Evolutionary conservation across 2,113 vertebrate genomes (phyloP).

Genomic region (Thryonomys swinderianus): DNA sequence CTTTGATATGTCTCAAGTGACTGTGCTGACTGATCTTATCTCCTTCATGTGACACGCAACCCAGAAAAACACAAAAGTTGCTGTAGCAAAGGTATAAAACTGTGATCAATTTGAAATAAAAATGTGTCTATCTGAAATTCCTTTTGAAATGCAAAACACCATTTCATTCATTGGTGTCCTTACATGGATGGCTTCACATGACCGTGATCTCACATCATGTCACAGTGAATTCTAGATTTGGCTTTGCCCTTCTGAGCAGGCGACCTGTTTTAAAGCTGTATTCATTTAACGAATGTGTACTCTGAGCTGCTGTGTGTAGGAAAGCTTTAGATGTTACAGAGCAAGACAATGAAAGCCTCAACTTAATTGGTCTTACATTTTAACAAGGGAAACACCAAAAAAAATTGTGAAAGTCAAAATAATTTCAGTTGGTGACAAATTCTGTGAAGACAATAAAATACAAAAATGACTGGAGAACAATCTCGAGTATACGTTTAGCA

Average conservation of each 20-base stretch:
- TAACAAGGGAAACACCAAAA: constrained; percentile 22
- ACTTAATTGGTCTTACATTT: constrained; percentile 24
- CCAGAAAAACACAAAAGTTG: neutral
- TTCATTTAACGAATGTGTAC: neutral
- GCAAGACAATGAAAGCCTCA: neutral
- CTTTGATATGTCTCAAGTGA: constrained; percentile 71
- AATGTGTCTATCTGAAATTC: neutral
- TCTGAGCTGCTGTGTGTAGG: neutral
- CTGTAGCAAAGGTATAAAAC: neutral
- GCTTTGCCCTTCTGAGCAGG: neutral
- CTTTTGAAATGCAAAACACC: constrained; percentile 63
- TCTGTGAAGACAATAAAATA: neutral
- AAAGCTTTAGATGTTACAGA: neutral
- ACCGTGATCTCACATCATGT: neutral
- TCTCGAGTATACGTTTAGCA: neutral
- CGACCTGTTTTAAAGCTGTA: neutral
- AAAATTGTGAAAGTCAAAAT: neutral
- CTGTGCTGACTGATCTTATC: constrained; percentile 51
- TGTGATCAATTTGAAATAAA: constrained; percentile 58
- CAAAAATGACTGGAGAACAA: neutral
- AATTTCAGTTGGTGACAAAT: neutral
- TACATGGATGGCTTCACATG: neutral
- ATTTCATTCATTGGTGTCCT: neutral
- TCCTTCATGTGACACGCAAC: constrained; percentile 11
- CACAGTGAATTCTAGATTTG: neutral